These are phyloP conservation scores for Ectemnius continuus DNA, from an alignment of 2,888 invertebrate species.

Conservation along the genomic window DNA sequence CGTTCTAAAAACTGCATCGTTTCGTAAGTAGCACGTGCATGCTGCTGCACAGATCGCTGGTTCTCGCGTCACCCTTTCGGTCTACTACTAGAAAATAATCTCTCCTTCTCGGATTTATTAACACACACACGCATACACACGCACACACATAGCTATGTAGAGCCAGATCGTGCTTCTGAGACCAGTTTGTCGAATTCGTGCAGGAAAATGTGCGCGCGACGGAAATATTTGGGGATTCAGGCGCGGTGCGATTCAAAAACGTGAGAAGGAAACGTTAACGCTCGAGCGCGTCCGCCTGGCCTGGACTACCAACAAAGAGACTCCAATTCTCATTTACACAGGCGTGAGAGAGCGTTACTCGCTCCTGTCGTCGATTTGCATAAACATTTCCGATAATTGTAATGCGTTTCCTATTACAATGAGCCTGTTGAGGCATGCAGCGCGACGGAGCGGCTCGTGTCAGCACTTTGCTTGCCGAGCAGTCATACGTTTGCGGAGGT, in stretches of 20 bases:
- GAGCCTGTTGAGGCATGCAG: no score
- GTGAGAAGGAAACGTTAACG: constrained; percentile 12
- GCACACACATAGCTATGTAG: no score
- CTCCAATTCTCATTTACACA: constrained; percentile 17
- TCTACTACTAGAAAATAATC: background rate
- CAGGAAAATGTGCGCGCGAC: background rate
- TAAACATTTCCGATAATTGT: constrained; percentile 5
- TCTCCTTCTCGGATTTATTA: background rate
- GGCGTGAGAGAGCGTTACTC: background rate
- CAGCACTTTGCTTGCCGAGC: background rate
- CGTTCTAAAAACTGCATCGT: constrained; percentile 2
- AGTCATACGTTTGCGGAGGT: background rate
- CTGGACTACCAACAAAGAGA: constrained; percentile 11
- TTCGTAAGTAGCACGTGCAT: constrained; percentile 18
- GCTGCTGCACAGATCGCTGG: background rate
- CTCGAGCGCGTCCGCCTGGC: background rate
- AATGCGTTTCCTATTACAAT: constrained; percentile 3
- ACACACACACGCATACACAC: background rate
- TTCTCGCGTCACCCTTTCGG: constrained; percentile 18
- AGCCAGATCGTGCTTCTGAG: background rate
- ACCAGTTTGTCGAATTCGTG: constrained; percentile 5
- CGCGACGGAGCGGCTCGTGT: background rate
- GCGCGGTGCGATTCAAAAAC: background rate
- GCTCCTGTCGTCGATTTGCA: constrained; percentile 1
- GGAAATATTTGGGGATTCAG: constrained; percentile 25